Evolutionary conservation across 2,113 vertebrate species (phyloP).

Genomic region (Nyctereutes procyonoides): DNA sequence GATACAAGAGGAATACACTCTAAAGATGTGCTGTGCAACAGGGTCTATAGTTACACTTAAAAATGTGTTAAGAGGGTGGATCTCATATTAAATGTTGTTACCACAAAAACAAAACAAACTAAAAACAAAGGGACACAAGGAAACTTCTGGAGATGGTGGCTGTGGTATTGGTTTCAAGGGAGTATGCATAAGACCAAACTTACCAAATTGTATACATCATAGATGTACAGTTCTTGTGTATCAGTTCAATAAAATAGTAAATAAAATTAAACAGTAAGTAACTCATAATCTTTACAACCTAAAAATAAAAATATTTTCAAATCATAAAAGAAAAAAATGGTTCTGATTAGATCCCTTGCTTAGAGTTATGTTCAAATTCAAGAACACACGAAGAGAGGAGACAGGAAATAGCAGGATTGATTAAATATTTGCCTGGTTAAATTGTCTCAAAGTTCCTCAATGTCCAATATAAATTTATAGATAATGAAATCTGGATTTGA

Average conservation of each 20-base stretch:
- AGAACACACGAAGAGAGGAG: not conserved
- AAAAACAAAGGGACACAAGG: not conserved
- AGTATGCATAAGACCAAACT: not conserved
- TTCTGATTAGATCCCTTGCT: not conserved
- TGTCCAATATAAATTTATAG: not conserved
- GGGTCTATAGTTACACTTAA: not conserved
- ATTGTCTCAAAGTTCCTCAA: not conserved
- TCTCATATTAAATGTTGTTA: not conserved
- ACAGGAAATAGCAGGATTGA: not conserved
- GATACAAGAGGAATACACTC: not conserved
- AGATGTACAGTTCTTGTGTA: not conserved
- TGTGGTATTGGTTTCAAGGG: not conserved
- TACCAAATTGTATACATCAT: not conserved
- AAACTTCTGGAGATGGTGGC: not conserved
- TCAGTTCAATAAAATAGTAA: not conserved
- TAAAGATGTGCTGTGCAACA: not conserved
- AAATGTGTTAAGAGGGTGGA: not conserved
- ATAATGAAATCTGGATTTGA: not conserved
- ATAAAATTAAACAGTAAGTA: not conserved
- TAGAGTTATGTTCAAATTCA: not conserved
- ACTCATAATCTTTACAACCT: not conserved
- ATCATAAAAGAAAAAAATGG: not conserved
- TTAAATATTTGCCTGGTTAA: not conserved
- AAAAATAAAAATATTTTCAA: not conserved
- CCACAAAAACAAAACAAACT: not conserved